These are phyloP conservation scores for Stenichneumon culpator DNA, from an alignment of 2,888 invertebrate species.

Conservation along the genomic window DNA sequence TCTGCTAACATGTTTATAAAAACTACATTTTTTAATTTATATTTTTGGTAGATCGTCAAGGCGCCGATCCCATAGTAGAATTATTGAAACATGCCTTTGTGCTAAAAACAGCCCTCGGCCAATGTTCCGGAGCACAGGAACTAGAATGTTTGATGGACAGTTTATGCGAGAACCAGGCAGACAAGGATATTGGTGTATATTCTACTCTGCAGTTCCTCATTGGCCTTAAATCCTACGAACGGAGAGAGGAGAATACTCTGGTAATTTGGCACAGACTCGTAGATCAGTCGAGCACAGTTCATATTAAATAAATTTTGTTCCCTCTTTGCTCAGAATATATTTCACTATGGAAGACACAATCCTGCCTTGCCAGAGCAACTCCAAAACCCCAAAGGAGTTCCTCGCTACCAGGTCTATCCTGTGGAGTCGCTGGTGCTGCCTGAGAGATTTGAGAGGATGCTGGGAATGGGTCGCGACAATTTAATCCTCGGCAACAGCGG, in stretches of 20 bases:
- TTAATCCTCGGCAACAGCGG: conserved; percentile 56
- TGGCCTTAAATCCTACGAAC: conserved; percentile 75
- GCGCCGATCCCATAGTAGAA: conserved; percentile 79
- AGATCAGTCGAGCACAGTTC: not conserved
- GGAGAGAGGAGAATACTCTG: conserved; percentile 68
- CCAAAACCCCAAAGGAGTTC: conserved; percentile 65
- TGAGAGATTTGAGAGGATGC: conserved; percentile 76
- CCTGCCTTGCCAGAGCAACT: conserved; percentile 76
- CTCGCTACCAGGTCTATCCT: conserved; percentile 80
- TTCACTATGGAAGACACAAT: conserved; percentile 77
- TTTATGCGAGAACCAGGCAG: conserved; percentile 61
- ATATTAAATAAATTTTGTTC: not conserved
- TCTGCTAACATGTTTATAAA: not conserved
- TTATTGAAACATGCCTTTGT: conserved; percentile 80
- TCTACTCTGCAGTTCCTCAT: conserved; percentile 77
- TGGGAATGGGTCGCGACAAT: conserved; percentile 70
- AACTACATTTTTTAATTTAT: conserved; percentile 9
- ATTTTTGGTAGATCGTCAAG: conserved; percentile 50
- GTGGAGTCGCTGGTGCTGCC: conserved; percentile 78
- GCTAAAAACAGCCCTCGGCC: conserved; percentile 74
- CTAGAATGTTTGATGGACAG: conserved; percentile 76
- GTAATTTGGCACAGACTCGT: conserved; percentile 70
- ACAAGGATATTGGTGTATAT: conserved; percentile 68
- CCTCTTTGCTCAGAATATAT: conserved; percentile 75
- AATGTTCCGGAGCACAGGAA: conserved; percentile 73